These are phyloP conservation scores for Cancer borealis DNA, from an alignment of 2,888 invertebrate species.

Conservation along the genomic window DNA sequence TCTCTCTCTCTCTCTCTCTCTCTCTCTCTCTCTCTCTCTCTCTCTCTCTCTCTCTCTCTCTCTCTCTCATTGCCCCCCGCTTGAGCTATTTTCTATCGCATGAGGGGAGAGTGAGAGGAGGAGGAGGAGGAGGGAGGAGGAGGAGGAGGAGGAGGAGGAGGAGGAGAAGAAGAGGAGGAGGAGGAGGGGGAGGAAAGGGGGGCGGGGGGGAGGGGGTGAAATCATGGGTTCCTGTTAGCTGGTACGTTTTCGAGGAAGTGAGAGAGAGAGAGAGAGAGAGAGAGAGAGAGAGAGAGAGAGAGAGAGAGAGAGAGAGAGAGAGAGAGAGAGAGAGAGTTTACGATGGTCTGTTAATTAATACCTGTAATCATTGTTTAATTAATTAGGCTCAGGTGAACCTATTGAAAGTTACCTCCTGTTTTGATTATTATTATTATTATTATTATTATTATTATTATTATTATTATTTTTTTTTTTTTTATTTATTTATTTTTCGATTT, in stretches of 20 bases:
- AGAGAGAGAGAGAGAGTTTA: too few relatives aligned
- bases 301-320: not conserved
- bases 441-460: not conserved
- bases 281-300: too few relatives aligned
- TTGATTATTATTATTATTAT: not conserved
- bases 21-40: slow-evolving; percentile 38
- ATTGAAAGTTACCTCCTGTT: not conserved
- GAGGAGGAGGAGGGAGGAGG: not conserved
- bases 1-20: slow-evolving; percentile 38
- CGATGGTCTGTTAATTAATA: not conserved
- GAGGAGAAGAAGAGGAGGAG: not conserved
- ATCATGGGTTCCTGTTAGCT: not conserved
- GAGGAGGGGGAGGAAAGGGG: not conserved
- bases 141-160: not conserved
- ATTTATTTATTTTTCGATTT: not conserved
- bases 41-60: slow-evolving; percentile 37
- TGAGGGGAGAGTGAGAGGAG: not conserved
- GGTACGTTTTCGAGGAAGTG: slow-evolving; percentile 26
- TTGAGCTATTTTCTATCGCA: not conserved
- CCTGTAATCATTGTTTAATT: not conserved
- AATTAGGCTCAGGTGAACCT: not conserved
- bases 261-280: not conserved
- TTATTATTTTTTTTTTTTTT: not conserved
- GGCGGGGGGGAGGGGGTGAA: not conserved
- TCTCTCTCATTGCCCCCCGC: slow-evolving; percentile 8